Conservation (phyloP, 2,888 invertebrate species). For the Dasypolia templi region DNA sequence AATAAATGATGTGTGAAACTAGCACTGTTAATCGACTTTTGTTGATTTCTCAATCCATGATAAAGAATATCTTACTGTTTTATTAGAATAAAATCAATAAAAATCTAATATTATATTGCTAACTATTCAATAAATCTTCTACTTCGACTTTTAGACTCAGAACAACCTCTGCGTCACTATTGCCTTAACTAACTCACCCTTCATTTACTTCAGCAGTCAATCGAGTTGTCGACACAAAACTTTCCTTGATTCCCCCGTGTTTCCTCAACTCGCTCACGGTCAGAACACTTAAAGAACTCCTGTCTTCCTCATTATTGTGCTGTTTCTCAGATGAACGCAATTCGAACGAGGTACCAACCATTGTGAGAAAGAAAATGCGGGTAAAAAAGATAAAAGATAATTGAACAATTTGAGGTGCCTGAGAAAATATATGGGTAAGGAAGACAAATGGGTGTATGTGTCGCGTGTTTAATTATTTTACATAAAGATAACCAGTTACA, state of each 20-base stretch:
- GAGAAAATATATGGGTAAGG: background rate
- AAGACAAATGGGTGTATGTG: background rate
- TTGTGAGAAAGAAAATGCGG: background rate
- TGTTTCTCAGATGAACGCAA: slow-evolving; percentile 3
- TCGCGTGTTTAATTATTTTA: background rate
- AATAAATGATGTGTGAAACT: too few relatives aligned
- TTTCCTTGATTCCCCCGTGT: slow-evolving; percentile 43
- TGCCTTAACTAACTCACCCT: background rate
- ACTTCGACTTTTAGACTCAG: background rate
- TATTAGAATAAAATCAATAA: background rate
- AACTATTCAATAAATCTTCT: background rate
- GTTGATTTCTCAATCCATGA: background rate
- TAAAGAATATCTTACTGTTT: background rate
- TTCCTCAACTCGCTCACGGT: slow-evolving; percentile 23
- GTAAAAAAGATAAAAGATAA: background rate
- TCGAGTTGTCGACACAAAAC: slow-evolving; percentile 26
- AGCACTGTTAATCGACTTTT: background rate
- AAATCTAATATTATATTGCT: background rate
- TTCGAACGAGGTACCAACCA: background rate
- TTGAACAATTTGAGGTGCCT: background rate
- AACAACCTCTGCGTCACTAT: background rate
- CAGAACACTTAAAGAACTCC: slow-evolving; percentile 24
- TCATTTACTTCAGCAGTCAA: slow-evolving; percentile 24
- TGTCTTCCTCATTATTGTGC: background rate
- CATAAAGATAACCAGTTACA: too few relatives aligned